These are phyloP conservation scores for Trichonephila inaurata DNA, from an alignment of 1,140 invertebrate genomes.

Conservation along the genomic window DNA sequence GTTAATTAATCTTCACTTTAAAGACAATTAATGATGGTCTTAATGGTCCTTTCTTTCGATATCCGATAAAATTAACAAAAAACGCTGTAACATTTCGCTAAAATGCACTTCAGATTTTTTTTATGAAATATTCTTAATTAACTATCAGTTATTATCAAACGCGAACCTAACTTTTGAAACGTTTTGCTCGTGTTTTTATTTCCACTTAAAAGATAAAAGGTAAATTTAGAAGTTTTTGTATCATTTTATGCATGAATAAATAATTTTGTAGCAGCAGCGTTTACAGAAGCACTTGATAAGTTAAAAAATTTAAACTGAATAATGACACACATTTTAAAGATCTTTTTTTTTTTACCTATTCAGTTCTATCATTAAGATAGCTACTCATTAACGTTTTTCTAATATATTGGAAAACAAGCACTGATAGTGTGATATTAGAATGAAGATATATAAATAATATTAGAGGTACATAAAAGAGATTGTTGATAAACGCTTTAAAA, in stretches of 20 bases:
- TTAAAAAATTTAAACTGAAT: too few relatives aligned
- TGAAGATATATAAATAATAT: too few relatives aligned
- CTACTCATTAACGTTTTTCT: too few relatives aligned
- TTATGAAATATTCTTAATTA: constrained; percentile 40
- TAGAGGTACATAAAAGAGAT: too few relatives aligned
- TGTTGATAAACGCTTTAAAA: too few relatives aligned
- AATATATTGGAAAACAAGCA: too few relatives aligned
- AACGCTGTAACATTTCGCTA: not conserved
- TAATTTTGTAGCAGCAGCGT: not conserved
- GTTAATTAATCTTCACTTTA: constrained; percentile 72
- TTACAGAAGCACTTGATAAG: too few relatives aligned
- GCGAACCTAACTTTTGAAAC: not conserved
- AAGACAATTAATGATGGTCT: constrained; percentile 66
- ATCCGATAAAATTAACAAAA: constrained; percentile 48
- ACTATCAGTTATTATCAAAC: constrained; percentile 50
- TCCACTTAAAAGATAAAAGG: not conserved
- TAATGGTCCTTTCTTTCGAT: constrained; percentile 63
- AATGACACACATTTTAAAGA: too few relatives aligned
- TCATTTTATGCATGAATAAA: not conserved
- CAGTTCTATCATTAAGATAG: too few relatives aligned
- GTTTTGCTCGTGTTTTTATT: constrained; percentile 6
- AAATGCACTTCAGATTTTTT: not conserved
- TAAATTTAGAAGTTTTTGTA: not conserved
- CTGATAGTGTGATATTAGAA: too few relatives aligned
- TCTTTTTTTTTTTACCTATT: too few relatives aligned